A percentile compares a stretch with the other conserved stretches of the same genome.
These are phyloP conservation scores for Crepidodera aurea DNA, from an alignment of 2,888 invertebrate genomes.

Conservation along the genomic window DNA sequence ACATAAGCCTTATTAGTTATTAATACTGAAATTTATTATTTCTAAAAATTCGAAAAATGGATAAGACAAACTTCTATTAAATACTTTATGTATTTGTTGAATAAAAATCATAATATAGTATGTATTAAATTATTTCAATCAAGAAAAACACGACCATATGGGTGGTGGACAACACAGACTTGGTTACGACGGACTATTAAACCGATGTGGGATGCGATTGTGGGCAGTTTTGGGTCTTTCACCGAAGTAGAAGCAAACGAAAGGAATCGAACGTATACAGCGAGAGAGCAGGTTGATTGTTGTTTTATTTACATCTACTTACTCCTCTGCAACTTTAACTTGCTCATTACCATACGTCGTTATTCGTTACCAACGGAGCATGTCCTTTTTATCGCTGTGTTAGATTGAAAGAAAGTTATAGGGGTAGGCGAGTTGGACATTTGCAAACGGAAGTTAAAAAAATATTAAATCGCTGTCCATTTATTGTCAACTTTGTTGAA, in stretches of 20 bases:
- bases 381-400: not conserved
- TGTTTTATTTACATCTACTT: conserved; percentile 37
- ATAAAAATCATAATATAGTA: no score
- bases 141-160: conserved; percentile 2
- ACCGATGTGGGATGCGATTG: conserved; percentile 41
- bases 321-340: conserved; percentile 49
- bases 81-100: no score
- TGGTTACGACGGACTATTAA: conserved; percentile 6
- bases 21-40: no score
- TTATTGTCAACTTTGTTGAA: no score
- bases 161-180: conserved; percentile 18
- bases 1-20: no score
- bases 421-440: not conserved
- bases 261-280: conserved; percentile 20
- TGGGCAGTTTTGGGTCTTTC: conserved; percentile 52
- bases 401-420: conserved; percentile 5
- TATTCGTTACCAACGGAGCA: conserved; percentile 13
- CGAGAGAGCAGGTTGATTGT: conserved; percentile 53
- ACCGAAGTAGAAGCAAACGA: conserved; percentile 41
- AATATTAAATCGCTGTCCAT: no score
- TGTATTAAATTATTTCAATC: not conserved
- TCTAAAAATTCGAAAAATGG: no score
- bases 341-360: conserved; percentile 45
- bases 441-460: no score
- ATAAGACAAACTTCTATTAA: no score